Conservation (phyloP, 35 echinoderm and acorn worm genomes). For the Ophiothrix spiculata region DNA sequence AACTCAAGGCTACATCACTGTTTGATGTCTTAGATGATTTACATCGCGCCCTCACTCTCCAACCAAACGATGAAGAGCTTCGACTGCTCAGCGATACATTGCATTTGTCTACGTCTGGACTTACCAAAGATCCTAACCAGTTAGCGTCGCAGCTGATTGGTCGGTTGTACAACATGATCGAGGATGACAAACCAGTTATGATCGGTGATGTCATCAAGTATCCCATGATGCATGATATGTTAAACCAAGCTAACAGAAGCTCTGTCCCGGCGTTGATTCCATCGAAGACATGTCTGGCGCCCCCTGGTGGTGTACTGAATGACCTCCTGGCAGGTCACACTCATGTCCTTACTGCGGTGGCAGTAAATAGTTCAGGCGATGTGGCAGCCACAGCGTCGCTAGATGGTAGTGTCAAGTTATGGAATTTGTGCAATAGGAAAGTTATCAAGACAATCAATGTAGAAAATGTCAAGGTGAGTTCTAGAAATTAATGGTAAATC, state of each 20-base stretch:
- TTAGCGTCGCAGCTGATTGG: constrained; percentile 83
- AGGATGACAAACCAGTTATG: constrained; percentile 70
- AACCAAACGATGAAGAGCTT: constrained; percentile 77
- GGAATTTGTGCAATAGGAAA: constrained; percentile 83
- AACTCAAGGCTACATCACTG: constrained; percentile 69
- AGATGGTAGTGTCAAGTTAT: constrained; percentile 78
- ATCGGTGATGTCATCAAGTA: constrained; percentile 81
- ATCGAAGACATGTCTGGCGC: constrained; percentile 73
- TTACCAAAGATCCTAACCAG: constrained; percentile 67
- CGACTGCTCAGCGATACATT: constrained; percentile 71
- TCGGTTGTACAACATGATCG: constrained; percentile 57
- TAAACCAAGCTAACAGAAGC: constrained; percentile 48
- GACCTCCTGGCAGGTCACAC: constrained; percentile 92
- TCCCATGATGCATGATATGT: constrained; percentile 44
- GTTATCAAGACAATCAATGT: constrained; percentile 77
- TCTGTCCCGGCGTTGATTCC: constrained; percentile 67
- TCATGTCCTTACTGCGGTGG: constrained; percentile 79
- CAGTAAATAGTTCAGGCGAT: constrained; percentile 35
- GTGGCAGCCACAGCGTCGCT: constrained; percentile 72
- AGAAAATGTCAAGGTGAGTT: constrained; percentile 57
- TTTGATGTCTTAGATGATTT: constrained; percentile 55
- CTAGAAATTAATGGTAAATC: no score
- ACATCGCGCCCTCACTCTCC: constrained; percentile 69
- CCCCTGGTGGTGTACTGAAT: constrained; percentile 83
- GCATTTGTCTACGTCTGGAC: constrained; percentile 50